Evolutionary conservation across 2,113 vertebrate genomes (phyloP).

Genomic region (Lipophrys pholis): DNA sequence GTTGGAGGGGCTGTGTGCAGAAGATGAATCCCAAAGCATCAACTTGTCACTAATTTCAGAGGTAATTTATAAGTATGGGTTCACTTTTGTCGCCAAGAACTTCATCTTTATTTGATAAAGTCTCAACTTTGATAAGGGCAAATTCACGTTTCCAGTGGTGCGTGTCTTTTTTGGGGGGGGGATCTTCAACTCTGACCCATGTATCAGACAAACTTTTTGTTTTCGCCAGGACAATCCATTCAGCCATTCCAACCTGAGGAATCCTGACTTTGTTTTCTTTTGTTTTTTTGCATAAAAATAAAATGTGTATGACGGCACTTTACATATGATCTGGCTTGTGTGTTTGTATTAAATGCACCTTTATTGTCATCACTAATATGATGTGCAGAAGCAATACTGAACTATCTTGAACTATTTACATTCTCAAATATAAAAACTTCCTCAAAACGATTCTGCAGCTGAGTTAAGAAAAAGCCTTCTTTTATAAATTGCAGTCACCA

Average conservation of each 20-base stretch:
- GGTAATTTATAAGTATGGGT: constrained; percentile 14
- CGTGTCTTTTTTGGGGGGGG: constrained; percentile 53
- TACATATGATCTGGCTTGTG: constrained; percentile 63
- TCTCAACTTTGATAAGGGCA: constrained; percentile 37
- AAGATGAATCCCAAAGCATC: constrained; percentile 54
- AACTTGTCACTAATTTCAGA: constrained; percentile 21
- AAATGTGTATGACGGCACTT: constrained; percentile 81
- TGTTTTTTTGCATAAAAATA: constrained; percentile 77
- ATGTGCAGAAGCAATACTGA: no score
- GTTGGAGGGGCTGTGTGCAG: constrained; percentile 48
- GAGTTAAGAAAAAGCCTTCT: no score
- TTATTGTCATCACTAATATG: background rate
- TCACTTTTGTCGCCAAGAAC: constrained; percentile 64
- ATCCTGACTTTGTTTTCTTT: constrained; percentile 65
- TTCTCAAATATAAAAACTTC: no score
- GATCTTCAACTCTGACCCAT: no score
- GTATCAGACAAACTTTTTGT: no score
- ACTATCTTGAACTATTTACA: no score
- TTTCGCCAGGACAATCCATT: constrained; percentile 81
- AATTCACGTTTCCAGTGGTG: constrained; percentile 34
- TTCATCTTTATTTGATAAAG: constrained; percentile 29
- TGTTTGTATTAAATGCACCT: constrained; percentile 26
- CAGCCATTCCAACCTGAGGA: constrained; percentile 46
- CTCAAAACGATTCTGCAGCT: no score
- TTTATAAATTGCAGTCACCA: no score